Percentiles rank a stretch among this genome's conserved stretches.
phyloP scores from a whole-genome alignment of 1,140 invertebrate species.

The Spodoptera frugiperda region DNA sequence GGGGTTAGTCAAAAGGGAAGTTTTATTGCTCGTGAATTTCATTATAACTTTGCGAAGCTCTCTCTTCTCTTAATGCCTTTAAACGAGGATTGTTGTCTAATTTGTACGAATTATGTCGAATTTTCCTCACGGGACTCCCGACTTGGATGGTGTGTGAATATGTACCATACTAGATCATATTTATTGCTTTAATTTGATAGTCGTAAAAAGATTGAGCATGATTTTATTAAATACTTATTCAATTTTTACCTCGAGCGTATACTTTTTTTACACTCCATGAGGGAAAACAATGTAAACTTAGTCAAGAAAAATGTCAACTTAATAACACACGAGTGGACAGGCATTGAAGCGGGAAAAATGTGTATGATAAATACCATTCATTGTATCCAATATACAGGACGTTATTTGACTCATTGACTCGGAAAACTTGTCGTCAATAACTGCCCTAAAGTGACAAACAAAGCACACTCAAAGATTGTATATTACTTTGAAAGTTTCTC shows the following conservation, averaged over 20 bases:
- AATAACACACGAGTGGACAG: slow-evolving; percentile 12
- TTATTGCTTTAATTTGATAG: slow-evolving; percentile 17
- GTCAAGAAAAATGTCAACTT: slow-evolving; percentile 6
- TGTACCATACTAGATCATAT: slow-evolving; percentile 12
- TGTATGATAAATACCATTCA: slow-evolving; percentile 19
- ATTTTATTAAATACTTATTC: too few relatives aligned
- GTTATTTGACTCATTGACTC: slow-evolving; percentile 27
- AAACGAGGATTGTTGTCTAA: slow-evolving; percentile 82
- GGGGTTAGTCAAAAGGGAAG: slow-evolving; percentile 81
- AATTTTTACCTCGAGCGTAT: too few relatives aligned
- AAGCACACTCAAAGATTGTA: background rate
- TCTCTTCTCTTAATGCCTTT: slow-evolving; percentile 76
- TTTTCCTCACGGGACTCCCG: slow-evolving; percentile 55
- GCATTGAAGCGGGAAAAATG: background rate
- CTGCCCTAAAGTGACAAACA: background rate
- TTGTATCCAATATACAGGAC: slow-evolving; percentile 23
- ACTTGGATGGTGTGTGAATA: slow-evolving; percentile 43
- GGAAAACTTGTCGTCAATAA: slow-evolving; percentile 21
- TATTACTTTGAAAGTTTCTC: background rate
- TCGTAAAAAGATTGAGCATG: too few relatives aligned
- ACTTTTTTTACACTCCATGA: background rate
- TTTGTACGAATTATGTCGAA: slow-evolving; percentile 76
- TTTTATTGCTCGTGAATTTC: slow-evolving; percentile 86
- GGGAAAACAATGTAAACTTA: background rate
- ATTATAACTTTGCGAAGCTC: slow-evolving; percentile 82